Evolutionary conservation across 2,113 vertebrate genomes (phyloP).

Genomic region (Lutjanus erythropterus): DNA sequence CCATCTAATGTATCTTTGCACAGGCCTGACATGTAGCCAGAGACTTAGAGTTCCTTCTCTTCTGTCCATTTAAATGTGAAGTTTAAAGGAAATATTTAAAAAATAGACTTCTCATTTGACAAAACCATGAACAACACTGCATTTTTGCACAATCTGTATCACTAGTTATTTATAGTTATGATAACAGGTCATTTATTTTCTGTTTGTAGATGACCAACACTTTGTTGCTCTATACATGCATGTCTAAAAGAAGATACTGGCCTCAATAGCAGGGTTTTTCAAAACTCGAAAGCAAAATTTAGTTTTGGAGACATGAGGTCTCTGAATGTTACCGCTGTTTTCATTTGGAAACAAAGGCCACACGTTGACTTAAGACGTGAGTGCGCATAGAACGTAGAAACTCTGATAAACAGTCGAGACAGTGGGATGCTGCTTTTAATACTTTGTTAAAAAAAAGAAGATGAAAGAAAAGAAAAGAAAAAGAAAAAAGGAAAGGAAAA

Average conservation of each 20-base stretch:
- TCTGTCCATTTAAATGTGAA: constrained; percentile 77
- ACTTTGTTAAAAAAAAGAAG: neutral
- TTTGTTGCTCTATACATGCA: constrained; percentile 22
- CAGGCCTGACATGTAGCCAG: constrained; percentile 54
- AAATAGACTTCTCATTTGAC: constrained; percentile 62
- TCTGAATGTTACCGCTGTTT: constrained; percentile 6
- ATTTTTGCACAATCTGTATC: constrained; percentile 79
- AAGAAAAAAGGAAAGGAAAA: no score
- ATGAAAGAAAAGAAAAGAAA: neutral
- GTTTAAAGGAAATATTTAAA: constrained; percentile 45
- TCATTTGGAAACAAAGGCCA: constrained; percentile 27
- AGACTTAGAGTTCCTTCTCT: constrained; percentile 52
- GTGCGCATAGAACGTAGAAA: constrained; percentile 2
- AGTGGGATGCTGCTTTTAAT: constrained; percentile 32
- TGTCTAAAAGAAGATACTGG: constrained; percentile 24
- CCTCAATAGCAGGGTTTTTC: neutral
- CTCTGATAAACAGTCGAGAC: constrained; percentile 19
- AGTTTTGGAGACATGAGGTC: neutral
- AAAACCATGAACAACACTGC: constrained; percentile 67
- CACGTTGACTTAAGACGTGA: constrained; percentile 19
- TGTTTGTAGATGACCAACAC: constrained; percentile 38
- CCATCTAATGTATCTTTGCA: constrained; percentile 65
- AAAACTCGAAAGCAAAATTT: constrained; percentile 3
- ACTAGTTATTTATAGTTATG: constrained; percentile 45
- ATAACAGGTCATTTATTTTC: constrained; percentile 43